Base-by-base conservation (phyloP, 2,888 invertebrate genomes). In the Thereva unica region DNA sequence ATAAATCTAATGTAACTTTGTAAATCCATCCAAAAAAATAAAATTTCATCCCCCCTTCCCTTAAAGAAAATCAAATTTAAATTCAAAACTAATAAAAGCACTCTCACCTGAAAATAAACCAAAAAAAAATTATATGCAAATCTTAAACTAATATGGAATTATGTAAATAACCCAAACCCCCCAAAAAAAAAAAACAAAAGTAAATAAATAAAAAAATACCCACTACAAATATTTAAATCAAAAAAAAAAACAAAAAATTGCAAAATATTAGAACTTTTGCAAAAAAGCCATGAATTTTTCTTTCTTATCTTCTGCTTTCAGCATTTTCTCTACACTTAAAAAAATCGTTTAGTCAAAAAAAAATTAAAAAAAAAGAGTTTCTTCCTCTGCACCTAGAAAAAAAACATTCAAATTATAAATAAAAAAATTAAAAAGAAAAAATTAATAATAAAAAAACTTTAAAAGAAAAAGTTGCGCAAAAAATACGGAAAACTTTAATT, bases 231-330 rank as follows among this genome's bases (percentile, higher is more conserved):
- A 50, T 8, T 4, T 37, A 57, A 40, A 37, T 10, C 38, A 61
- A 38, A 37, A 34, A 40, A 50, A 34, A 45, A 40, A n/a, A 59
- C 45, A 47, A 9, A 61, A 47, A 9, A 61, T 38, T 40, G 40
- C n/a, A n/a, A 50, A 47, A 49, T 10, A 7, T 34, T 34, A 50
- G 7, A 23, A 10, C 23, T 50, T 50, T 50, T 50, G 50, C 50
- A 50, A 50, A 50, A 50, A 42, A 4, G 34, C 8, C 50, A 50
- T 45, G 23, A 23, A 35, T 35, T 59, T 47, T 47, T 10, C 34
- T 44, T 52, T 65, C 55, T 65, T 65, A 55, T 65, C 65, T 65
- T 65, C 47, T 65, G 65, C 63, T 63, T 63, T 63, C 63, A 63
- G 63, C 50, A 37, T 50, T 49, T 47, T 40, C 50, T 40, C 63